These are phyloP conservation scores for Nestor notabilis DNA, from an alignment of 2,113 vertebrate species.

Conservation along the genomic window DNA sequence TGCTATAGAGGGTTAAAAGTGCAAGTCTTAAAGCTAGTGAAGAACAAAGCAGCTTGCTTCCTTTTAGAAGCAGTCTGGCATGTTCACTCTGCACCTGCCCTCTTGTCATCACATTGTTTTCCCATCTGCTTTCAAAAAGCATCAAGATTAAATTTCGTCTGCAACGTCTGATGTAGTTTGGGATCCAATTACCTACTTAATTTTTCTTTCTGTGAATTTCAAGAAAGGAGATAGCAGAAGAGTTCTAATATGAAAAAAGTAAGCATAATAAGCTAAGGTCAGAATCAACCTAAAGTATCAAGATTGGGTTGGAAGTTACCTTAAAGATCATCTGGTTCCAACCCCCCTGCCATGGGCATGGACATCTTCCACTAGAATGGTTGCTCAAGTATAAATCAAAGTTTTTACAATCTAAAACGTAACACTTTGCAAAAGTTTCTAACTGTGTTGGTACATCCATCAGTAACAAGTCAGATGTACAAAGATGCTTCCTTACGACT, in stretches of 20 bases:
- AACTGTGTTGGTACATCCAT: background rate
- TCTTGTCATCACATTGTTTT: slow-evolving; percentile 7
- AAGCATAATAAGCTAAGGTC: background rate
- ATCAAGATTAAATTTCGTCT: background rate
- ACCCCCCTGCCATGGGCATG: background rate
- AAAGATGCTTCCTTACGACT: background rate
- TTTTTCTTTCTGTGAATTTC: slow-evolving; percentile 15
- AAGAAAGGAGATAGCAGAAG: background rate
- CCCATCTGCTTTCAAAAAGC: slow-evolving; percentile 30
- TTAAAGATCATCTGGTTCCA: background rate
- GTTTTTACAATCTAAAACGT: background rate
- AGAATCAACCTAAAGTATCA: background rate
- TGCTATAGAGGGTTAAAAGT: background rate
- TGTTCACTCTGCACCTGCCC: background rate
- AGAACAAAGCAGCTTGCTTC: slow-evolving; percentile 19
- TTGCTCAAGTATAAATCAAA: background rate
- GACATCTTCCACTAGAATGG: background rate
- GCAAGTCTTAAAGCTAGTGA: background rate
- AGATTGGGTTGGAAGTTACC: background rate
- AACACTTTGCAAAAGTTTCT: background rate
- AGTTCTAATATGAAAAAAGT: background rate
- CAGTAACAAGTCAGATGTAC: background rate
- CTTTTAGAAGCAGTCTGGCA: background rate
- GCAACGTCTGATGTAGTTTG: background rate
- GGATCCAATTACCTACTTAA: background rate